Percentiles rank a stretch among this genome's conserved stretches.
phyloP scores from a whole-genome alignment of 1,140 invertebrate genomes.

The Portunus trituberculatus region DNA sequence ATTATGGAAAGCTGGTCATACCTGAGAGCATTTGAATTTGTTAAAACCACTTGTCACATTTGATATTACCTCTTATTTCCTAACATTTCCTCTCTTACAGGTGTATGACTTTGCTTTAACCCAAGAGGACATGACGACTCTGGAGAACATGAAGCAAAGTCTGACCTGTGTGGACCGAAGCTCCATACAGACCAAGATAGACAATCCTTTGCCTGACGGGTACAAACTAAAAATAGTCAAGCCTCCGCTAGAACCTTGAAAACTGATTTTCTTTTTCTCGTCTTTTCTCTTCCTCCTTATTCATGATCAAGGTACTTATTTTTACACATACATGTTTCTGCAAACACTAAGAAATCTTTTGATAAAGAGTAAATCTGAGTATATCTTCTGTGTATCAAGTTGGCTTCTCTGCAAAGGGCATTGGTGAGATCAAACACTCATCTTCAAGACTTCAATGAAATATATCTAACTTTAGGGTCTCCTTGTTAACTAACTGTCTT shows the following conservation, averaged over 20 bases:
- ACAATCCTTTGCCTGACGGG: conserved; percentile 80
- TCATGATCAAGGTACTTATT: too few species aligned
- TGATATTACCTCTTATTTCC: background rate
- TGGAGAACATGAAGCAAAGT: conserved; percentile 78
- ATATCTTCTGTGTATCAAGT: too few species aligned
- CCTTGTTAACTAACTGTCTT: too few species aligned
- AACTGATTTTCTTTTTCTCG: too few species aligned
- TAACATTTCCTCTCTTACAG: conserved; percentile 70
- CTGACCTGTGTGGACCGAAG: conserved; percentile 78
- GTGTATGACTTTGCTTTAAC: conserved; percentile 79
- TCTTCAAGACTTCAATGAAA: too few species aligned
- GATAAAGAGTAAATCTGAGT: too few species aligned
- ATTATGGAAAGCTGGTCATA: background rate
- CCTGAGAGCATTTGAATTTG: background rate
- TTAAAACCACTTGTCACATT: background rate
- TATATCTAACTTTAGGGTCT: too few species aligned
- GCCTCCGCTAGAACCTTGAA: conserved; percentile 43
- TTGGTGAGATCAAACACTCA: too few species aligned
- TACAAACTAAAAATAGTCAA: conserved; percentile 79
- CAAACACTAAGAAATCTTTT: too few species aligned
- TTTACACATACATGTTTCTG: too few species aligned
- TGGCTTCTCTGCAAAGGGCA: too few species aligned
- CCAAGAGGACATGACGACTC: conserved; percentile 78
- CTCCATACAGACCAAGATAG: conserved; percentile 79
- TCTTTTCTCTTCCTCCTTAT: too few species aligned